These are phyloP conservation scores for Sabatieria punctata DNA, from an alignment of 2,888 invertebrate species.

Conservation along the genomic window DNA sequence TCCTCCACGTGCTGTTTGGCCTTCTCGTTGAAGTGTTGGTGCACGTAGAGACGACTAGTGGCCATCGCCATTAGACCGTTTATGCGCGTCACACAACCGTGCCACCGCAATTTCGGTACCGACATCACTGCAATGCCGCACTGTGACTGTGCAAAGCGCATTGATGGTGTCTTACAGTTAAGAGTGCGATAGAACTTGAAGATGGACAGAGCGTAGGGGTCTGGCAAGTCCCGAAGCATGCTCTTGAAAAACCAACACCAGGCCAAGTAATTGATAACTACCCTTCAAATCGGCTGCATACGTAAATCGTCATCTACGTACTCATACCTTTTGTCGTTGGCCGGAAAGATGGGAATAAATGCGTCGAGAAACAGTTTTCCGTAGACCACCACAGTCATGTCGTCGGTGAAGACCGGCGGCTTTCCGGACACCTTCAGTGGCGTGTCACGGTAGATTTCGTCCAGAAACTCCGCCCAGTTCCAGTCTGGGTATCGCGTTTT, in stretches of 20 bases:
- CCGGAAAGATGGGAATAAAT: background rate
- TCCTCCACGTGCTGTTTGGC: slow-evolving; percentile 60
- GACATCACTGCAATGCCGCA: slow-evolving; percentile 24
- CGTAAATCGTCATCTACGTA: background rate
- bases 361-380: background rate
- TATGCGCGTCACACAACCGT: slow-evolving; percentile 71
- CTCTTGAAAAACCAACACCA: slow-evolving; percentile 32
- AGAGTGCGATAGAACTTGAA: slow-evolving; percentile 24
- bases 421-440: background rate
- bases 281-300: background rate
- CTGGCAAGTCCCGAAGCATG: slow-evolving; percentile 28
- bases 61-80: slow-evolving; percentile 54
- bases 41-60: slow-evolving; percentile 72
- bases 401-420: background rate
- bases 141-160: no score
- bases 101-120: slow-evolving; percentile 49
- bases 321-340: background rate
- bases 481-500: slow-evolving; percentile 33
- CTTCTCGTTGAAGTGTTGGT: slow-evolving; percentile 68
- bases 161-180: no score
- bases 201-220: slow-evolving; percentile 28
- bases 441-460: background rate
- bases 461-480: background rate
- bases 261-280: slow-evolving; percentile 23
- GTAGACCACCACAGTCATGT: background rate